Percentiles rank a stretch among this genome's conserved stretches.
Evolutionary conservation across 1,140 invertebrate genomes (phyloP).

Genomic region (Elymnias hypermnestra): DNA sequence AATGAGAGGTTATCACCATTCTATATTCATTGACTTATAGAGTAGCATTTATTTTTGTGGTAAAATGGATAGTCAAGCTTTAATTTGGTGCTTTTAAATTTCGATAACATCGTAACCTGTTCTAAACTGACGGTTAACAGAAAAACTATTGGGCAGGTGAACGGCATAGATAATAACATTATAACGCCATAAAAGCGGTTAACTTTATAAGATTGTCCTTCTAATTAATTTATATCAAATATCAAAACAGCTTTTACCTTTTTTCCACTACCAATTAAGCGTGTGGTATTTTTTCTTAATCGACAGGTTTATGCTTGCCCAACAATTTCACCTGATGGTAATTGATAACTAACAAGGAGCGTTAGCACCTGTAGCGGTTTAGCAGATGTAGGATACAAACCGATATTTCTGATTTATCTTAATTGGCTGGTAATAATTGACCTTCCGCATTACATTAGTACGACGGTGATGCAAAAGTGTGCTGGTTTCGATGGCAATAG

Average conservation of each 20-base stretch:
- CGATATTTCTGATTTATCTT: too few species aligned
- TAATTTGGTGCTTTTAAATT: background rate
- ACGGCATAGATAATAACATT: background rate
- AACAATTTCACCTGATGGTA: too few species aligned
- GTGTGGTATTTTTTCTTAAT: background rate
- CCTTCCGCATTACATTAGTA: too few species aligned
- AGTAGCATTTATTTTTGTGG: background rate
- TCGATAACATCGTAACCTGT: background rate
- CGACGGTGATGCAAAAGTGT: too few species aligned
- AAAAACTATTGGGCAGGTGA: slow-evolving; percentile 2
- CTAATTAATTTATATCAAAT: slow-evolving; percentile 2
- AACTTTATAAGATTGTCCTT: background rate
- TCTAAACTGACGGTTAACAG: background rate
- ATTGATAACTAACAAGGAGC: too few species aligned
- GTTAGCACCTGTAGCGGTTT: too few species aligned
- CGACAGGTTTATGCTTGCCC: background rate
- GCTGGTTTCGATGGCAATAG: too few species aligned
- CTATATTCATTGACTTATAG: background rate
- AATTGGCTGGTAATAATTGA: too few species aligned
- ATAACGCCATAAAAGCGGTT: slow-evolving; percentile 1
- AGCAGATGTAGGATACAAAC: too few species aligned
- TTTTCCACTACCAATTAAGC: background rate
- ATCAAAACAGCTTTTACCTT: background rate
- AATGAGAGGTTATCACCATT: too few species aligned
- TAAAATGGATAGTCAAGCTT: background rate